These are phyloP conservation scores for Upupa epops DNA, from an alignment of 2,113 vertebrate species.

Conservation along the genomic window DNA sequence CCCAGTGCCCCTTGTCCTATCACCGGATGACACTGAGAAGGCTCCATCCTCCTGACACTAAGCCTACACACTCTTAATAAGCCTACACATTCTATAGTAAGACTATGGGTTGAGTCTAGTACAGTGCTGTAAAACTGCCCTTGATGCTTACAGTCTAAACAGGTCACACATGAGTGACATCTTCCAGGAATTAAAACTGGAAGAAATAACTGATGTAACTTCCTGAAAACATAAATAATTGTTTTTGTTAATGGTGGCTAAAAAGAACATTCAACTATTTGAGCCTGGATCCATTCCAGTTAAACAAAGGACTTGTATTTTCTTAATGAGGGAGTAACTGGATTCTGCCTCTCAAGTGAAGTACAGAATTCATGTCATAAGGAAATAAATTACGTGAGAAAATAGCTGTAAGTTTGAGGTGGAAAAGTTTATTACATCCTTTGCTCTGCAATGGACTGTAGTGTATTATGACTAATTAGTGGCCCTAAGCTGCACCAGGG, in stretches of 20 bases:
- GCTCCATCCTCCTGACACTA: too few relatives aligned
- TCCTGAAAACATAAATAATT: background rate
- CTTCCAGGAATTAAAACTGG: background rate
- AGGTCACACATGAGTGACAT: background rate
- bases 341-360: conserved; percentile 1
- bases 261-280: background rate
- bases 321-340: conserved; percentile 34
- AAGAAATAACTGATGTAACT: background rate
- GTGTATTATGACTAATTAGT: background rate
- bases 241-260: background rate
- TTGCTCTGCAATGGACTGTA: background rate
- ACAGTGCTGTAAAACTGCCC: background rate
- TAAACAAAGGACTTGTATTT: background rate
- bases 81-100: background rate
- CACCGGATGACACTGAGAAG: too few relatives aligned
- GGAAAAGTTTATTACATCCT: background rate
- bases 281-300: background rate
- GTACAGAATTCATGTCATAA: background rate
- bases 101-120: background rate
- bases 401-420: background rate
- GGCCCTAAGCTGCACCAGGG: too few relatives aligned
- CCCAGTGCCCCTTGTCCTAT: too few relatives aligned
- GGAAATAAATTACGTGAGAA: background rate
- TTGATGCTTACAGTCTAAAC: background rate
- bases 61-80: background rate